phyloP scores from a whole-genome alignment of 1,140 invertebrate genomes.

The Leguminivora glycinivorella region DNA sequence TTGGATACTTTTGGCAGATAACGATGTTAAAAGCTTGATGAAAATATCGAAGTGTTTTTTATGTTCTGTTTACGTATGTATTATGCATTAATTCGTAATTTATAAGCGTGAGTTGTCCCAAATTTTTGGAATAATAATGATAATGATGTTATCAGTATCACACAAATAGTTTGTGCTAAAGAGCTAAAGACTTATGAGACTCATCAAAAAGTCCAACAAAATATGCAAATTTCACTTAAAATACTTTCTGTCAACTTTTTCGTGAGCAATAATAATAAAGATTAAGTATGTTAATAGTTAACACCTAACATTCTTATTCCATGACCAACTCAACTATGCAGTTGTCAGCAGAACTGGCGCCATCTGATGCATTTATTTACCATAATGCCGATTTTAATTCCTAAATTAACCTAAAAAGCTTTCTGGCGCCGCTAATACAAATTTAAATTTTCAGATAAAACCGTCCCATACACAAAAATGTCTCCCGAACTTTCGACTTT shows the following conservation, averaged over 20 bases:
- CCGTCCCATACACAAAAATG: not conserved
- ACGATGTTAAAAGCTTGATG: too few species aligned
- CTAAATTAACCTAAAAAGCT: not conserved
- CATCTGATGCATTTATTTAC: conserved; percentile 1
- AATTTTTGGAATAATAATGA: too few species aligned
- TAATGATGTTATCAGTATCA: not conserved
- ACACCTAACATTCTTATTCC: not conserved
- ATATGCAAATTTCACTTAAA: not conserved
- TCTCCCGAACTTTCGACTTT: not conserved
- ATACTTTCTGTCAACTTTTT: not conserved
- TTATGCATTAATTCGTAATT: not conserved
- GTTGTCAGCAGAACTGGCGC: not conserved
- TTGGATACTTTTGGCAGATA: too few species aligned
- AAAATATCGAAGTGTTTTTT: too few species aligned
- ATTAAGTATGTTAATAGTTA: too few species aligned
- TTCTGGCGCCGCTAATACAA: not conserved
- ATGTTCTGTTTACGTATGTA: too few species aligned
- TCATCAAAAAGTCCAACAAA: not conserved
- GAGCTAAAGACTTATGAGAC: not conserved
- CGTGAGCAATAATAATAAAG: not conserved
- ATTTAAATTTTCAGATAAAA: not conserved
- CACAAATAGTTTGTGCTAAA: not conserved
- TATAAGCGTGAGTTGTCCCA: not conserved
- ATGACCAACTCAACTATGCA: not conserved
- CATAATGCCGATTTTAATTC: not conserved